phyloP scores from a whole-genome alignment of 2,113 vertebrate genomes.

The Coryphaenoides rupestris region DNA sequence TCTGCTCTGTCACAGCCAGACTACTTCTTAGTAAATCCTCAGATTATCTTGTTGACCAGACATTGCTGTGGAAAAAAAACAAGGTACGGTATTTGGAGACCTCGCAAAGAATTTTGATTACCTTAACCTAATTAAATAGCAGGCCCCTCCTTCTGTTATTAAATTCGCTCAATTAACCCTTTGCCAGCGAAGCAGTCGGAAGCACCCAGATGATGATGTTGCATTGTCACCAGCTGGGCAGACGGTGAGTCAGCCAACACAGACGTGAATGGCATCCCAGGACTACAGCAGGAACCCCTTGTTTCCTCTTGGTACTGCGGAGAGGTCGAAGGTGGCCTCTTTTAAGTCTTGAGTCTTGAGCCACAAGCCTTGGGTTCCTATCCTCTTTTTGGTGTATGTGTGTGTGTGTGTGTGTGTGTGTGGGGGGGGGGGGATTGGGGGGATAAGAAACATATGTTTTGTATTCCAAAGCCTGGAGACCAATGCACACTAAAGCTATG shows the following conservation, averaged over 20 bases:
- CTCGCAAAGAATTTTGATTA: slow-evolving; percentile 14
- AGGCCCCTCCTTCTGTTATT: slow-evolving; percentile 20
- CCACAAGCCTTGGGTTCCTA: no score
- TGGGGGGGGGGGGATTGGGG: no score
- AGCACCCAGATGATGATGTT: no score
- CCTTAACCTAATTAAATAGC: slow-evolving; percentile 16
- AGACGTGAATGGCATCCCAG: no score
- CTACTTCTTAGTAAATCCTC: neutral
- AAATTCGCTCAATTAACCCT: slow-evolving; percentile 21
- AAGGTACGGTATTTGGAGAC: neutral
- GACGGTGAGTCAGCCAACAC: no score
- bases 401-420: no score
- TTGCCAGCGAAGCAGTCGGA: slow-evolving; percentile 2
- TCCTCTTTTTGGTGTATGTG: no score
- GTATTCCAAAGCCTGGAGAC: neutral
- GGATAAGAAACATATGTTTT: neutral
- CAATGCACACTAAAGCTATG: slow-evolving; percentile 4
- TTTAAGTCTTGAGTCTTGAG: no score
- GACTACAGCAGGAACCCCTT: no score
- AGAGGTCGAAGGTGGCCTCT: no score
- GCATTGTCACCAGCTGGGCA: no score
- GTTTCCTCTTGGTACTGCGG: no score
- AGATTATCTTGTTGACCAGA: neutral
- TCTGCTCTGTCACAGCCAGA: neutral
- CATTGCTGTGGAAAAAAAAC: neutral